Evolutionary conservation across 2,113 vertebrate genomes (phyloP), one percentile per base, ranked within the genome.

Genomic region (Pogonocichla stellata): DNA sequence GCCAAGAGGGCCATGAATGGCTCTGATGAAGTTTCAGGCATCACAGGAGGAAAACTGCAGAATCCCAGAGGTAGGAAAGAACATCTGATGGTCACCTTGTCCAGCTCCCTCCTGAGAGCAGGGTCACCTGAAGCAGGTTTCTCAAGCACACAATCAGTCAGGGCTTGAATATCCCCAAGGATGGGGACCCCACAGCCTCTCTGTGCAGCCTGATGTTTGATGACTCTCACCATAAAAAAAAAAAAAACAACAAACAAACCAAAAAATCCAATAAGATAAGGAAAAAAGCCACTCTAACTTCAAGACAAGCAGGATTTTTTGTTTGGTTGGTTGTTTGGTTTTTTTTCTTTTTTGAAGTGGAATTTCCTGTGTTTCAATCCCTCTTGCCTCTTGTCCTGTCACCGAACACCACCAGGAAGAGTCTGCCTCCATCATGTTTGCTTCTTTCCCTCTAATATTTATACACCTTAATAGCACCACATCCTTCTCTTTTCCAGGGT

Each of bases 341-440:
- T 19, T 9, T 51, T 31, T 53, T 19, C 4, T 19, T 48, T 25
- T 25, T 50, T 36, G 2, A 45, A 36, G 10, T 54, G 14, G 8
- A 45, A n/a, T 80, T 62, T 84, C 12, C 3, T 0, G 0, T 72
- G 15, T 75, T 90, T 80, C 31, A 53, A 2, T 87, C 38, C 14
- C 5, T 48, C 6, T 75, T 23, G 15, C 5, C 6, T 66, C 23
- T 70, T 80, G 6, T 79, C 12, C 57, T 71, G n/a, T 60, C 56
- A 31, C 10, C n/a, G 38, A n/a, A 13, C 25, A 79, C 25, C 22
- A 43, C 14, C 6, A 9, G 31, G 34, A 54, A 36, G 28, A 67
- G 3, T 33, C 20, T 72, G 73, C 7, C 25, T 84, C 43, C 19
- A 5, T 36, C 0, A 0, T n/a, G 9, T 69, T 92, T 64, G 1